Base-by-base conservation (phyloP, 2,888 invertebrate genomes). In the Tetropium fuscum region DNA sequence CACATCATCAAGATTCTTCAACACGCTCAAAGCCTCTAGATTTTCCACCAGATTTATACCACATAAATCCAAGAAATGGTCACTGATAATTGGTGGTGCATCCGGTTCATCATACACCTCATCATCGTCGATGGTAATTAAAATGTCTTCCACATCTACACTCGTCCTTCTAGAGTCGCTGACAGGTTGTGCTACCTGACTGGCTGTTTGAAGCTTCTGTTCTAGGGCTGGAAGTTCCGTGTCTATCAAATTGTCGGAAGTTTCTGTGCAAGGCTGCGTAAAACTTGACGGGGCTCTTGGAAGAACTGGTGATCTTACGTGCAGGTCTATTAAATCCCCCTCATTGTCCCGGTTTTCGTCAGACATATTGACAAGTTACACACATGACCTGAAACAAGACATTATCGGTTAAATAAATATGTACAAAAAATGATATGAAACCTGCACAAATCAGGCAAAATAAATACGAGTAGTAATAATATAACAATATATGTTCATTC, bases 1-100 rank as follows among this genome's bases (percentile, higher is more conserved):
- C 58, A 87, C 84, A 75, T 86, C 85, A 76, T 87, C 87, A 63
- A 87, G 78, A 74, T 85, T 85, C 70, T 85, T 84, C 65, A 87
- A 79, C 61, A 87, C 85, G 74, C 84, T 83, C 82, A 87, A 83
- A 4, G 79, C 80, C 63, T 81, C 81, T 4, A 72, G 59, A 56
- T 75, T 71, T 18, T 71, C 38, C 1, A 36, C 34, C 11, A 47
- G 10, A 43, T 57, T 38, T 13, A 63, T 54, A 6, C 62, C 63
- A 34, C 64, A 62, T 18, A 63, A 19, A 40, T 57, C 49, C 25
- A 54, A 19, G 38, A 58, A 55, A 30, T 47, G 47, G 6, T 49
- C 63, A 55, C 53, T 51, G 18, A 34, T 2, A 10, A 10, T 73
- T 74, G 27, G 75, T 13, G 40, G 54, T 11, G 19, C n/a, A 15